Percentiles rank a stretch among this genome's conserved stretches.
Evolutionary conservation across 2,888 invertebrate species (phyloP).

Genomic region (Mystacides longicornis): DNA sequence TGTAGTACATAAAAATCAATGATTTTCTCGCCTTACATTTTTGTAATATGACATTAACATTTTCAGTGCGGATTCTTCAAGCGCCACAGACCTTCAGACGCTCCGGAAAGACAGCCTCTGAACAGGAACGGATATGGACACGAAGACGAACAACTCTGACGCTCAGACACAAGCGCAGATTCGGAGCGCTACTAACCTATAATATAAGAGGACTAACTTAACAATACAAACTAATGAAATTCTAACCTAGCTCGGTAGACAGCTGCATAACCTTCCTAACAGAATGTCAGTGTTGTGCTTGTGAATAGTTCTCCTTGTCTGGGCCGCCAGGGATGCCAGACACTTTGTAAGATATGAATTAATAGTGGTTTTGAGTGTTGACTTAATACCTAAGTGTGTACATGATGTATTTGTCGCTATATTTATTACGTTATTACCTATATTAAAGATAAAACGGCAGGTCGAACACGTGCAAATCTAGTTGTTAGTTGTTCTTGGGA

Average conservation of each 20-base stretch:
- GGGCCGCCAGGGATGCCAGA: too few relatives aligned
- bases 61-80: conserved; percentile 89
- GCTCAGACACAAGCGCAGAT: conserved; percentile 32
- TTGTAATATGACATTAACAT: too few relatives aligned
- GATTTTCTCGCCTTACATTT: too few relatives aligned
- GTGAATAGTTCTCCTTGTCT: too few relatives aligned
- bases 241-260: not conserved
- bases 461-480: not conserved
- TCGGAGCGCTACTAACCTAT: conserved; percentile 30
- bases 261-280: not conserved
- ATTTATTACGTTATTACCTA: too few relatives aligned
- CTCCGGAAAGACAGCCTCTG: conserved; percentile 77
- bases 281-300: not conserved
- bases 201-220: not conserved
- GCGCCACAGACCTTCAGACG: conserved; percentile 75
- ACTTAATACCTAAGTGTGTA: too few relatives aligned
- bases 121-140: conserved; percentile 65
- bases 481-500: too few relatives aligned
- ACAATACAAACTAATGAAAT: not conserved
- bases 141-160: conserved; percentile 71
- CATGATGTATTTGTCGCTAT: too few relatives aligned
- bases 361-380: too few relatives aligned
- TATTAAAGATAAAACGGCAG: not conserved
- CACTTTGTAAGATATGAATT: too few relatives aligned
- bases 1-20: too few relatives aligned